Conservation (phyloP, 2,797 vertebrate species). For the Varecia variegata region DNA sequence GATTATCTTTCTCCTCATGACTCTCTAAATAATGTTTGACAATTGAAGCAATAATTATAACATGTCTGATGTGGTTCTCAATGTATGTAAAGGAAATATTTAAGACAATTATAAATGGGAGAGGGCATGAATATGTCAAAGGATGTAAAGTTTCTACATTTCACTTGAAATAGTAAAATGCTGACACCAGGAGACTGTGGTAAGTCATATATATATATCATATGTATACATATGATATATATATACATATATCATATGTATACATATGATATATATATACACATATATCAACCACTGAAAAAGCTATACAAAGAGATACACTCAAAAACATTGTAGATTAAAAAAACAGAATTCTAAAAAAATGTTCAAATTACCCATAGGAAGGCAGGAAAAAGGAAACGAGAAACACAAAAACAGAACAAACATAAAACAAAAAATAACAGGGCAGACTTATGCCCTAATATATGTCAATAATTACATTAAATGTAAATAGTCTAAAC, state of each 20-base stretch:
- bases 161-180: slow-evolving; percentile 1
- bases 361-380: neutral
- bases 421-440: neutral
- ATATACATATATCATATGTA: too few relatives aligned
- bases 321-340: neutral
- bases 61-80: neutral
- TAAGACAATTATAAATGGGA: neutral
- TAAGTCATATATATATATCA: neutral
- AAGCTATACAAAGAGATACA: neutral
- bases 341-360: neutral
- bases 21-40: neutral
- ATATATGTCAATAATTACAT: neutral
- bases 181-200: neutral
- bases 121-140: neutral
- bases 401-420: neutral
- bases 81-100: neutral
- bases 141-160: neutral
- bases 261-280: too few relatives aligned
- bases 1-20: neutral
- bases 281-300: neutral
- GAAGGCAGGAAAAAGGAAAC: neutral
- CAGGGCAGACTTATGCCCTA: neutral
- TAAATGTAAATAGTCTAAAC: neutral
- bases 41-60: neutral
- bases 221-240: too few relatives aligned